Base-by-base conservation (phyloP, 2,888 invertebrate genomes). In the Hyppa rectilinea region DNA sequence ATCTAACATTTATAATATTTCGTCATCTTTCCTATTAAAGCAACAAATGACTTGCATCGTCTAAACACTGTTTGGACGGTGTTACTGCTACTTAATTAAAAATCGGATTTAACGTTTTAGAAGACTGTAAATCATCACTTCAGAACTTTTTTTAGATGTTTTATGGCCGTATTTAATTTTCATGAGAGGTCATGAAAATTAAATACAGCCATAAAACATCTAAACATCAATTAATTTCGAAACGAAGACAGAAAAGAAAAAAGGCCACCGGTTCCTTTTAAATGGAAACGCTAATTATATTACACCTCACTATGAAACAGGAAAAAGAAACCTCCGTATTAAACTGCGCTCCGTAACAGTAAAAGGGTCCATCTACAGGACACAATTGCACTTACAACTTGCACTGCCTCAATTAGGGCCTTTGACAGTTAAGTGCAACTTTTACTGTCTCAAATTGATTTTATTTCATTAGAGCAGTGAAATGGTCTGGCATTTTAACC, bases 341-440 rank as follows among this genome's bases (percentile, higher is more conserved):
- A n/a, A n/a, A n/a, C n/a, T 14, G 17, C 17, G 17, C 12, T 1
- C 9, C 7, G 14, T n/a, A 34, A 17, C n/a, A 26, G 23, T 34
- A 20, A 43, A 34, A 72, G 20, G 20, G 43, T 31, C 47, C 49
- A 12, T 61, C 20, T n/a, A 14, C 43, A 29, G 23, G 56, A 49
- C 38, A 12, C 29, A 23, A 53, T 6, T n/a, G 61, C 79, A 79
- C 73, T 62, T 34, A 29, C 49, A 7, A 29, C 26, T 47, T 50
- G 56, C 79, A 78, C 29, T 61, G 40, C 20, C 20, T 58, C 61
- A 40, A 75, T 78, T 72, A 75, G 20, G 10, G 29, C 79, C 45
- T 52, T 71, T 79, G 56, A 53, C 23, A 17, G 17, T 0, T n/a
- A 23, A 78, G 50, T 52, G 73, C 72, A 50, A 49, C 29, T 78